Percentiles rank a stretch among this genome's conserved stretches.
Evolutionary conservation across 2,888 invertebrate genomes (phyloP).

Genomic region (Dryadula phaetusa): DNA sequence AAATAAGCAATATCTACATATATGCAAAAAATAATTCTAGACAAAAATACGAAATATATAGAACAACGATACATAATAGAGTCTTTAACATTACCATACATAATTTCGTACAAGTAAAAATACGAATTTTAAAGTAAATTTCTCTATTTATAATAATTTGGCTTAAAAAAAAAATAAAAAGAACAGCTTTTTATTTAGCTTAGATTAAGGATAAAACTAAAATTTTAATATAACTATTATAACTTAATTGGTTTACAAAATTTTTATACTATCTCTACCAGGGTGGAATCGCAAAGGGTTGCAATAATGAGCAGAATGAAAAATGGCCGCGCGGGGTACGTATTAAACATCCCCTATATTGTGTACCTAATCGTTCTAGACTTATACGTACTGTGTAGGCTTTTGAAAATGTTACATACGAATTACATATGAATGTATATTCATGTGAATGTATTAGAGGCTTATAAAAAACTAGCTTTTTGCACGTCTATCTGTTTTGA

Average conservation of each 20-base stretch:
- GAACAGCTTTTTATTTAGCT: too few species aligned
- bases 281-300: constrained; percentile 78
- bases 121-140: too few species aligned
- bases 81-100: too few species aligned
- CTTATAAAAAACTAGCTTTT: constrained; percentile 5
- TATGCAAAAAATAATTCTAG: too few species aligned
- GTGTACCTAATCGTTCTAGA: constrained; percentile 41
- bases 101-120: too few species aligned
- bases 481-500: not conserved
- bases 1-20: too few species aligned
- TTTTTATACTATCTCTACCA: constrained; percentile 55
- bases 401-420: constrained; percentile 6
- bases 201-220: too few species aligned
- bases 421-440: too few species aligned
- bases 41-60: too few species aligned
- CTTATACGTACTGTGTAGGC: constrained; percentile 27
- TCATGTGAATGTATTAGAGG: not conserved
- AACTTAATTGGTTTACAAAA: not conserved
- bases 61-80: too few species aligned
- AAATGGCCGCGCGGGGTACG: constrained; percentile 71
- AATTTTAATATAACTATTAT: constrained; percentile 11
- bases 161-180: too few species aligned
- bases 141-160: too few species aligned
- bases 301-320: constrained; percentile 75
- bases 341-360: constrained; percentile 68